Evolutionary conservation across 2,797 vertebrate genomes (phyloP).

Genomic region (Tokudaia tokunoshimensis): DNA sequence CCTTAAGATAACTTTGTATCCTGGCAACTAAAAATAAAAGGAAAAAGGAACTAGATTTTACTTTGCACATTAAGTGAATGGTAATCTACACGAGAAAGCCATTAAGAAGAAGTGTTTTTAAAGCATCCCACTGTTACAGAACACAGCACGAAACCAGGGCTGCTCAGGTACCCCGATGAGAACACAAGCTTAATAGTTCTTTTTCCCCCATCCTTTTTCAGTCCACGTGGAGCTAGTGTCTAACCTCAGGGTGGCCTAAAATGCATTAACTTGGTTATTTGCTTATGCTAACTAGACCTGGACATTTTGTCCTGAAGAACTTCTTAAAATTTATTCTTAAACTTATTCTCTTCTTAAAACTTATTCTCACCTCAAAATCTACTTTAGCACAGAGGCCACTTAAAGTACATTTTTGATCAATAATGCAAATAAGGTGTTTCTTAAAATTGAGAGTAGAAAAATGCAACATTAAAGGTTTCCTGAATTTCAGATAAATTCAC

Average conservation of each 20-base stretch:
- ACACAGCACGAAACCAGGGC: not conserved
- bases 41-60: not conserved
- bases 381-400: constrained; percentile 62
- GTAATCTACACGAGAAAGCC: constrained; percentile 9
- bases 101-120: not conserved
- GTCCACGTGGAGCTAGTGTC: not conserved
- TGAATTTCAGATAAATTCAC: not conserved
- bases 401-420: constrained; percentile 79
- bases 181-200: not conserved
- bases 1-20: constrained; percentile 36
- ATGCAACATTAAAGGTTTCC: constrained; percentile 25
- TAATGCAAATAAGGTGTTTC: constrained; percentile 73
- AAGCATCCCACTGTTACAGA: not conserved
- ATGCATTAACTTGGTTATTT: not conserved
- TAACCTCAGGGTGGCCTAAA: not conserved
- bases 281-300: not conserved
- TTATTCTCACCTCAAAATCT: constrained; percentile 9
- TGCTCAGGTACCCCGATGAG: not conserved
- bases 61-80: constrained; percentile 8
- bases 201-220: not conserved
- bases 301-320: constrained; percentile 5
- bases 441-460: constrained; percentile 51
- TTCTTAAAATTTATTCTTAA: constrained; percentile 41
- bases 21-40: constrained; percentile 56
- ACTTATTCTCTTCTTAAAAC: constrained; percentile 28